Base-by-base conservation (phyloP, 2,797 vertebrate genomes). In the Phoebastria nigripes region DNA sequence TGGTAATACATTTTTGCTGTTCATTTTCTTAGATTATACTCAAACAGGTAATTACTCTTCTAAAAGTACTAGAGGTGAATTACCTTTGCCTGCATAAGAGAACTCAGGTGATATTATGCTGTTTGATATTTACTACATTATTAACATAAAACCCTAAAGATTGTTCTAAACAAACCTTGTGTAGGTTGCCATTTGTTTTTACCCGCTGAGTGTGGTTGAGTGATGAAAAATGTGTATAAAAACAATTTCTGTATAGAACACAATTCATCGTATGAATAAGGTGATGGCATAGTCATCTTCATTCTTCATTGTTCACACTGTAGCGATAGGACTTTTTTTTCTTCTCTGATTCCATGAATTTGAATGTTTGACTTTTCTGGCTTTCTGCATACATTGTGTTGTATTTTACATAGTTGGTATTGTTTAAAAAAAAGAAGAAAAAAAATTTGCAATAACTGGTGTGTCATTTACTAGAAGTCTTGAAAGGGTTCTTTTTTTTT, bases 321-420 rank as follows among this genome's bases (percentile, higher is more conserved):
- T 47, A 41, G 15, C 0, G 0, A 20, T 25, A 24, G 49, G 18
- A 31, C 5, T 26, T 70, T 31, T 63, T 31, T 52, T 35, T 86
- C 24, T 47, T 66, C 72, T 76, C 18, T 49, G 37, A 35, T 71
- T 86, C 46, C 15, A 26, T 81, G 6, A 35, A 37, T 84, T 47
- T 46, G 51, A 58, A 41, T 65, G 14, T 56, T 91, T 92, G 28
- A 61, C 29, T 56, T 89, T 47, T 90, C 59, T 84, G 41, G 5
- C 12, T 89, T 90, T 82, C 20, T 77, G 16, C 56, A 18, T 81
- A 17, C 20, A 10, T 72, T 46, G 16, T 71, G 8, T 70, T 89
- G 6, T 44, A 52, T 84, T 92, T 73, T 86, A 42, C 35, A 49
- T 51, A n/a, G 4, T 82, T 37, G 1, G 6, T 52, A 44, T 42